These are phyloP conservation scores for Acanthiza pusilla DNA, from an alignment of 2,797 vertebrate species.

Conservation along the genomic window DNA sequence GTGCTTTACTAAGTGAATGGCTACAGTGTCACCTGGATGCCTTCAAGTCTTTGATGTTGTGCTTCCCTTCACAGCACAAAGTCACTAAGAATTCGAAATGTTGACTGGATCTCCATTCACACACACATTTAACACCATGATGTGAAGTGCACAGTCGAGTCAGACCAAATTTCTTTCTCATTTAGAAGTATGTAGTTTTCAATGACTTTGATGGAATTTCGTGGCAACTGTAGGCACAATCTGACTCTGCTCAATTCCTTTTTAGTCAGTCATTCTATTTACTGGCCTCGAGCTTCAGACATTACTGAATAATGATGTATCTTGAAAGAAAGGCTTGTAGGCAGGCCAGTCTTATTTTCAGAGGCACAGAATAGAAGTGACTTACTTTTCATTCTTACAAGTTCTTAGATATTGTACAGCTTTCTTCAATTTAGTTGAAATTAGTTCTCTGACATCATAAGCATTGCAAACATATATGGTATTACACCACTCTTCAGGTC, in stretches of 20 bases:
- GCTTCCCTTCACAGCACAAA: neutral
- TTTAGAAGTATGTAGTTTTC: neutral
- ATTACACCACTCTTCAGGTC: neutral
- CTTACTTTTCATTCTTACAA: neutral
- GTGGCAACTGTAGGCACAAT: neutral
- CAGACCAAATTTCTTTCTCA: neutral
- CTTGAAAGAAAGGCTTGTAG: neutral
- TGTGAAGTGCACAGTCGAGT: neutral
- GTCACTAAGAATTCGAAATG: slow-evolving; percentile 1
- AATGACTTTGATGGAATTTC: neutral
- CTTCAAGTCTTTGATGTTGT: neutral
- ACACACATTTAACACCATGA: neutral
- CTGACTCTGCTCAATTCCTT: neutral
- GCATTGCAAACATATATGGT: neutral
- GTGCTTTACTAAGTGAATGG: neutral
- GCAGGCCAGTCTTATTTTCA: neutral
- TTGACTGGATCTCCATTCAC: neutral
- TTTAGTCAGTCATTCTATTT: neutral
- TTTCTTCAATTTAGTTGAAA: neutral
- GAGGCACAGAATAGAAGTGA: neutral
- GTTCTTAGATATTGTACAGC: neutral
- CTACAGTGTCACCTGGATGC: neutral
- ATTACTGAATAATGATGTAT: neutral
- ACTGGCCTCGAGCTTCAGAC: neutral
- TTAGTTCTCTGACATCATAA: neutral